Percentiles rank a stretch among this genome's conserved stretches.
Evolutionary conservation across 1,140 invertebrate genomes (phyloP).

Genomic region (Capitella teleta): DNA sequence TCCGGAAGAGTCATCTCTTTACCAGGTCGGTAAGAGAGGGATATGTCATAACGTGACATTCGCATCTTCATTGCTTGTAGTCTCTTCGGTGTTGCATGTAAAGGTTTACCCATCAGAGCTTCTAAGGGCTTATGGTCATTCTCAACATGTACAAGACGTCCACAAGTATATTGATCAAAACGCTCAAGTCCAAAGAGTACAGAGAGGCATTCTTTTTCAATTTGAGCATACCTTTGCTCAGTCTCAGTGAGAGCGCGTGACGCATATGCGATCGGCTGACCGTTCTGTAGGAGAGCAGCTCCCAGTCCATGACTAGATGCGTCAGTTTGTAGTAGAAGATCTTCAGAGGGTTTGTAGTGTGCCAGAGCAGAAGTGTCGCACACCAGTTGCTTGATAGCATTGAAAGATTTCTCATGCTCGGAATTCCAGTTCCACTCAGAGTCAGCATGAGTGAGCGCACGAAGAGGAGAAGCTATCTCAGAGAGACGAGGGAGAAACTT

Average conservation of each 20-base stretch:
- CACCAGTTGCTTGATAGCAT: constrained; percentile 15
- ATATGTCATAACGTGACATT: too few species aligned
- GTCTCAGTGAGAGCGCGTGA: constrained; percentile 34
- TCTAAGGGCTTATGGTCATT: too few species aligned
- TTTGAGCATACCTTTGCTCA: constrained; percentile 42
- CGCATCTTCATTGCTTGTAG: too few species aligned
- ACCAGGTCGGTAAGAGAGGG: too few species aligned
- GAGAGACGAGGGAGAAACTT: constrained; percentile 14
- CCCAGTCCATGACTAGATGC: constrained; percentile 32
- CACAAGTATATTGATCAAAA: constrained; percentile 38
- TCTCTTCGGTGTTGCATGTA: too few species aligned
- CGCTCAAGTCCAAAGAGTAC: constrained; percentile 40
- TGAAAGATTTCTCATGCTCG: constrained; percentile 10
- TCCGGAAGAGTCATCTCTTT: too few species aligned
- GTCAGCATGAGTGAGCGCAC: not conserved
- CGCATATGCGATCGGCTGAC: constrained; percentile 39
- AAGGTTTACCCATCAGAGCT: too few species aligned
- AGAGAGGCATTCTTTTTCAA: constrained; percentile 43
- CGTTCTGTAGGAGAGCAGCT: constrained; percentile 40
- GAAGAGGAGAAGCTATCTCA: not conserved
- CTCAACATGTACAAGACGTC: constrained; percentile 14
- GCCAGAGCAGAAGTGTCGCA: constrained; percentile 15
- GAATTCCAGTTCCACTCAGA: not conserved
- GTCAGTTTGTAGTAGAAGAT: constrained; percentile 20
- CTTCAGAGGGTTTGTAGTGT: constrained; percentile 17